Base-by-base conservation (phyloP, 1,140 invertebrate species). In the Drosophila arizonae region DNA sequence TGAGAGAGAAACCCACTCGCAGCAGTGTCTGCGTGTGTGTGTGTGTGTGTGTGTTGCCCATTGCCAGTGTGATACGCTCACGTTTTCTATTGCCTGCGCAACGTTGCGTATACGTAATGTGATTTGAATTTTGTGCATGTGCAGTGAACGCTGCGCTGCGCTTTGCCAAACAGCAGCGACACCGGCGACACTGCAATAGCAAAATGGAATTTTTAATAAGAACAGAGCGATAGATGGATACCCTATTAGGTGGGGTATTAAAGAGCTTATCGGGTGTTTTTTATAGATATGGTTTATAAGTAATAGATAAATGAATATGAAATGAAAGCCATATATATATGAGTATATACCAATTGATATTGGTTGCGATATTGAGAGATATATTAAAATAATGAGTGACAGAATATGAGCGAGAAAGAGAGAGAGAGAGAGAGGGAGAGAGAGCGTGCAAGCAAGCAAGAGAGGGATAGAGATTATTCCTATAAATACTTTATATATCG, bases 121-220 rank as follows among this genome's bases (percentile, higher is more conserved):
- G 72, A 87, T 86, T 86, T 87, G 65, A 87, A 85, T 86, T 77
- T 78, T 86, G 70, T 87, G 82, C 81, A 87, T 81, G 82, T 86
- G 82, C 82, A 86, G 46, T 78, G 60, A 60, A 68, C 61, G 65
- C 57, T 72, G 57, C 73, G 58, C 57, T 77, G 78, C 65, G 64
- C 75, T 69, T 60, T 68, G 52, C 36, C 41, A 48, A 39, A 39
- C 11, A 36, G 26, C 33, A 30, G 33, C 33, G 33, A 33, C 33
- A 9, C 5, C 62, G 13, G 51, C 10, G n/a, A 28, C 41, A 24
- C n/a, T 41, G 24, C 52, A 24, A 60, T 43, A 60, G 17, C 26
- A 2, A 17, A 24, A n/a, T 13, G 11, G 13, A 28, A 21, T 21
- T 4, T 9, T 45, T 21, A 43, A n/a, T n/a, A 43, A 15, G 2